Evolutionary conservation across 2,113 vertebrate species (phyloP).

Genomic region (Chroicocephalus ridibundus): DNA sequence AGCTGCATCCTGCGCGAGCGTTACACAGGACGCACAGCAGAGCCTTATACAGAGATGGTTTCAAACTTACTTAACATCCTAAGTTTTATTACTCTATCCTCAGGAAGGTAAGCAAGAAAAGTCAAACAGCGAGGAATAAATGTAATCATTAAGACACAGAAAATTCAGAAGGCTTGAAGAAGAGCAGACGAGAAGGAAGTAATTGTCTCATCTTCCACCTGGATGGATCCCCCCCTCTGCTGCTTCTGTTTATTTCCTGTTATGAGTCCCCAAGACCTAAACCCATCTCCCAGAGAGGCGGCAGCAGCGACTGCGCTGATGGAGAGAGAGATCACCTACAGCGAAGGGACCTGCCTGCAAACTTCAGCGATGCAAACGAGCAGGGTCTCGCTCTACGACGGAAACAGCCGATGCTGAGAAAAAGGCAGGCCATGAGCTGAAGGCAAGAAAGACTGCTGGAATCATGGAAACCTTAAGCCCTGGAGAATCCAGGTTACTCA

Average conservation of each 20-base stretch:
- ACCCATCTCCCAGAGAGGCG: not conserved
- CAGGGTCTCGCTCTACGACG: not conserved
- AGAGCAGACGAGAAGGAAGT: not conserved
- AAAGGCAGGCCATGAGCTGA: not conserved
- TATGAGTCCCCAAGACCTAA: not conserved
- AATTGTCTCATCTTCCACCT: not conserved
- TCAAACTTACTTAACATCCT: not conserved
- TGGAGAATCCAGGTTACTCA: not conserved
- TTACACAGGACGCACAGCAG: not conserved
- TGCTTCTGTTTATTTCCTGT: not conserved
- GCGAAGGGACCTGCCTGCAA: not conserved
- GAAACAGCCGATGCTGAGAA: not conserved
- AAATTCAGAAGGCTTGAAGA: not conserved
- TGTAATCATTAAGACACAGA: not conserved
- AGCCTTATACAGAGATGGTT: not conserved
- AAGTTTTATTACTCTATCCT: not conserved
- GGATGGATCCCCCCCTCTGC: not conserved
- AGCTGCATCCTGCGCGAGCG: not conserved
- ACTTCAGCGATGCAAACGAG: not conserved
- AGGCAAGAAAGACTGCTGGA: not conserved
- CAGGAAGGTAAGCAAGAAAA: not conserved
- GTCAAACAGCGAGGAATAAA: not conserved
- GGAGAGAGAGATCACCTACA: not conserved
- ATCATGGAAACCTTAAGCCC: not conserved
- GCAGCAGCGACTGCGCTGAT: rapidly evolving